Percentiles rank a stretch among this genome's conserved stretches.
These are phyloP conservation scores for Xerus rutilus DNA, from an alignment of 2,797 vertebrate species.

Conservation along the genomic window DNA sequence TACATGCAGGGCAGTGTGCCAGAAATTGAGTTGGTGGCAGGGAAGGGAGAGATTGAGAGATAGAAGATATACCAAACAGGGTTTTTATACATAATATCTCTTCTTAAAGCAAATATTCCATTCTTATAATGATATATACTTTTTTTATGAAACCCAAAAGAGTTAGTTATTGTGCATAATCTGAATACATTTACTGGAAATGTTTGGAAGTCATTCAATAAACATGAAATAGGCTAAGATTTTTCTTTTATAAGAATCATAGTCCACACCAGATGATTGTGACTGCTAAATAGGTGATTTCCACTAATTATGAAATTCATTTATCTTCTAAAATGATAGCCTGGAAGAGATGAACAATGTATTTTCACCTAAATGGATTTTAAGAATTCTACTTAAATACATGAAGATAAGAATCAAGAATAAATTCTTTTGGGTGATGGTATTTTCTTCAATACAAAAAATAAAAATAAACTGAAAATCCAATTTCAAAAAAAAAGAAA, in stretches of 20 bases:
- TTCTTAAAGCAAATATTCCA: background rate
- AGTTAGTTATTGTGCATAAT: background rate
- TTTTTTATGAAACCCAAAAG: background rate
- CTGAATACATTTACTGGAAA: background rate
- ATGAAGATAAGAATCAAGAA: background rate
- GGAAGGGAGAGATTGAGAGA: accelerated
- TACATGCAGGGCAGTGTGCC: background rate
- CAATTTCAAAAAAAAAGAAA: background rate
- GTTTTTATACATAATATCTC: background rate
- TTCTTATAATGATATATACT: background rate
- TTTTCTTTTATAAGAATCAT: background rate
- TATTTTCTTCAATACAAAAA: background rate
- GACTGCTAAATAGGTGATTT: background rate
- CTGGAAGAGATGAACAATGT: background rate
- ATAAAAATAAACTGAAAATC: background rate
- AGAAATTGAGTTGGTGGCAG: background rate
- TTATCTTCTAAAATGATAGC: background rate
- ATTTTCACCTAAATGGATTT: background rate
- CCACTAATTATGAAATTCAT: background rate
- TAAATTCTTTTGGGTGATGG: background rate
- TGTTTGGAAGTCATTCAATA: background rate
- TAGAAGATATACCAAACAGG: background rate
- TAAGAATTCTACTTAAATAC: background rate
- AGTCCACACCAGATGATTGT: background rate
- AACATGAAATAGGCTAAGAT: background rate